Percentiles rank a stretch among this genome's conserved stretches.
Evolutionary conservation across 2,113 vertebrate species (phyloP).

Genomic region (Jaculus jaculus): DNA sequence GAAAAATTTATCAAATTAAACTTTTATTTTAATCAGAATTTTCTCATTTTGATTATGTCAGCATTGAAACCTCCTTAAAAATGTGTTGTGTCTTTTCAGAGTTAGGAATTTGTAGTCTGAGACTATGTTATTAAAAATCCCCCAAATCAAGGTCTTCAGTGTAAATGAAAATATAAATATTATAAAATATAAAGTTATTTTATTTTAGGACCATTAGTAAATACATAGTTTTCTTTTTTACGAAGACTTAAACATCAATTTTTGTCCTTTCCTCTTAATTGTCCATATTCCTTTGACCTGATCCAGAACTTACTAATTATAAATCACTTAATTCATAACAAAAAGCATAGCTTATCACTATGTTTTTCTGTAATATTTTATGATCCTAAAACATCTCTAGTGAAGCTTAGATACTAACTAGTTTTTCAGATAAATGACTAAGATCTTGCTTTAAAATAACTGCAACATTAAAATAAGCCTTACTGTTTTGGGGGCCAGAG

Average conservation of each 20-base stretch:
- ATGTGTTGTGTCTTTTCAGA: neutral
- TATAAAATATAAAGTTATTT: constrained; percentile 24
- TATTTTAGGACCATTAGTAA: neutral
- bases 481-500: neutral
- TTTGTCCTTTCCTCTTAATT: neutral
- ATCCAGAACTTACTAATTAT: neutral
- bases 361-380: constrained; percentile 8
- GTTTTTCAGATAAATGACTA: neutral
- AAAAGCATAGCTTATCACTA: neutral
- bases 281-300: neutral
- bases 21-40: neutral
- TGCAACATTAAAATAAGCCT: constrained; percentile 30
- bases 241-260: constrained; percentile 5
- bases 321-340: constrained; percentile 4
- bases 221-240: neutral
- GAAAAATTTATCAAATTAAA: neutral
- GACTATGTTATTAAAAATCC: neutral
- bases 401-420: neutral
- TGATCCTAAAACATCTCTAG: neutral
- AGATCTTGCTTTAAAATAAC: neutral
- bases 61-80: neutral
- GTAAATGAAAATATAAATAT: constrained; percentile 8
- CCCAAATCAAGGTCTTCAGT: neutral
- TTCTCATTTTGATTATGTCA: constrained; percentile 22
- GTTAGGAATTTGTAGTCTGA: neutral